These are phyloP conservation scores for Scatophagus argus DNA, from an alignment of 2,113 vertebrate genomes.

Conservation along the genomic window DNA sequence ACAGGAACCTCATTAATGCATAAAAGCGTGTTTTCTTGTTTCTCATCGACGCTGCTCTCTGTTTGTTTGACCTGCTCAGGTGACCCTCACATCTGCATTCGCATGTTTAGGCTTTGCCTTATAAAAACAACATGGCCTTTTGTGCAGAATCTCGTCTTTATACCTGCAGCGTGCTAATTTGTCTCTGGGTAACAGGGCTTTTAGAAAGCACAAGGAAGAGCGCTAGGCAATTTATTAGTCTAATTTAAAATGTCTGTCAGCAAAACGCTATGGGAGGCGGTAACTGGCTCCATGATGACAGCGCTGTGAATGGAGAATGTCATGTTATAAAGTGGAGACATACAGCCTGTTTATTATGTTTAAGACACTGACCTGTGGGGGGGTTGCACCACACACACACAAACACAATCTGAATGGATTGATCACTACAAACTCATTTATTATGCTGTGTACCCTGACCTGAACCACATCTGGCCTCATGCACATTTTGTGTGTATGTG, in stretches of 20 bases:
- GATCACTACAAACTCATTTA: slow-evolving; percentile 52
- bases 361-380: slow-evolving; percentile 52
- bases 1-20: slow-evolving; percentile 8
- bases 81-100: slow-evolving; percentile 37
- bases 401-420: slow-evolving; percentile 33
- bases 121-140: slow-evolving; percentile 87
- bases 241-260: slow-evolving; percentile 81
- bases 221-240: slow-evolving; percentile 79
- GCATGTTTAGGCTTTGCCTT: slow-evolving; percentile 86
- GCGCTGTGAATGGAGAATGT: slow-evolving; percentile 69
- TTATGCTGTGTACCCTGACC: slow-evolving; percentile 28
- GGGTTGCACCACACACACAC: slow-evolving; percentile 15
- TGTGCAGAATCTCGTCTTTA: slow-evolving; percentile 87
- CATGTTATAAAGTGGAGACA: slow-evolving; percentile 70
- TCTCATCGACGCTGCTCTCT: slow-evolving; percentile 22
- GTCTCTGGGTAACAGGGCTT: slow-evolving; percentile 69
- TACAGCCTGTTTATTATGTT: slow-evolving; percentile 69
- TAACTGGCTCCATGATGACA: slow-evolving; percentile 75
- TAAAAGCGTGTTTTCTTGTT: slow-evolving; percentile 36
- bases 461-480: slow-evolving; percentile 24
- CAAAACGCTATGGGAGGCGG: slow-evolving; percentile 68
- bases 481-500: neutral
- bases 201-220: slow-evolving; percentile 70
- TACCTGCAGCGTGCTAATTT: slow-evolving; percentile 86
- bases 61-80: slow-evolving; percentile 31